These are phyloP conservation scores for Smutsia temminckii DNA, from an alignment of 2,797 vertebrate species.

Conservation along the genomic window DNA sequence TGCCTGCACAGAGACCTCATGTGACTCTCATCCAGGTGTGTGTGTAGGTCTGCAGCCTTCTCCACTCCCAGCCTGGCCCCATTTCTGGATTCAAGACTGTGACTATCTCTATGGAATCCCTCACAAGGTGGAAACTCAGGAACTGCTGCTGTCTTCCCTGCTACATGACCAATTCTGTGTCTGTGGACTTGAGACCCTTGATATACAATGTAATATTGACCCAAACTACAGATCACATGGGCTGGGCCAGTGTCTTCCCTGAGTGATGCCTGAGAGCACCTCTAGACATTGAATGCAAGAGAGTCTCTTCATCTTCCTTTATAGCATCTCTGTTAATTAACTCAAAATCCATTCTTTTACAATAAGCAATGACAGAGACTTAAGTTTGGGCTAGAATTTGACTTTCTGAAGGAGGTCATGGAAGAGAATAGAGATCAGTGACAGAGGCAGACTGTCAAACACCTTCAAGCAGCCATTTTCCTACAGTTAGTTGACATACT, in stretches of 20 bases:
- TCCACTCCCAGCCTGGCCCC: neutral
- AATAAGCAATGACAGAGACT: neutral
- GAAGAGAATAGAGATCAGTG: neutral
- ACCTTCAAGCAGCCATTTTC: neutral
- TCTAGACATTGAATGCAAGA: neutral
- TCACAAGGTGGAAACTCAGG: neutral
- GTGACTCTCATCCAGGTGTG: neutral
- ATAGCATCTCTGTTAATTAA: neutral
- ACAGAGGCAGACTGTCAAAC: neutral
- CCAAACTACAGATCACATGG: neutral
- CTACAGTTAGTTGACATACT: neutral
- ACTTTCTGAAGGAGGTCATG: neutral
- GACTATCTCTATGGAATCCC: neutral
- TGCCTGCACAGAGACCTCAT: neutral
- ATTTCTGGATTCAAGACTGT: neutral
- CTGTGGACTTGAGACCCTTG: constrained; percentile 14
- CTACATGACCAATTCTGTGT: neutral
- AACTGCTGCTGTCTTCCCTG: neutral
- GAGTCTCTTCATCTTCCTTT: neutral
- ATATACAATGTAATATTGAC: neutral
- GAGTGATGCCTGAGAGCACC: neutral
- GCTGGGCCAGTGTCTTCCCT: neutral
- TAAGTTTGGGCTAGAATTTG: constrained; percentile 22
- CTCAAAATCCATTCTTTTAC: neutral
- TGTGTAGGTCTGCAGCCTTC: neutral